A percentile compares a stretch with the other conserved stretches of the same genome.
phyloP scores from a whole-genome alignment of 2,888 invertebrate species.

The Xiphydria camelus region DNA sequence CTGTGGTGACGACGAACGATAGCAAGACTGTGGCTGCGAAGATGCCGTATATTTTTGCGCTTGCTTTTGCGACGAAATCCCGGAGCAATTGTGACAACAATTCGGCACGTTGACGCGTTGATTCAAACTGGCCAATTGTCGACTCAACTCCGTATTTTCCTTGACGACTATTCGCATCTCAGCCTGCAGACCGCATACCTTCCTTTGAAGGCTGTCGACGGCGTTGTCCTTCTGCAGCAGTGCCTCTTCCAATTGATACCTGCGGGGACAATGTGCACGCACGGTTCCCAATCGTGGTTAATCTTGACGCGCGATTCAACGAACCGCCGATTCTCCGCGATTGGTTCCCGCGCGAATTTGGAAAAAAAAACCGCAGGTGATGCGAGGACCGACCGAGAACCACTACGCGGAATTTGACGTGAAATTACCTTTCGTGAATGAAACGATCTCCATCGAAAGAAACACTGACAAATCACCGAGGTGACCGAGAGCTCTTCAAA shows the following conservation, averaged over 20 bases:
- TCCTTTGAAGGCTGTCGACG: constrained; percentile 65
- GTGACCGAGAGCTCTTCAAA: constrained; percentile 14
- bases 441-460: constrained; percentile 4
- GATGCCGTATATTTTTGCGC: constrained; percentile 16
- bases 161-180: constrained; percentile 67
- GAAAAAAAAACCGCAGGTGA: no score
- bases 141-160: constrained; percentile 65
- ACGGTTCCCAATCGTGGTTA: no score
- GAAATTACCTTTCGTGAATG: neutral
- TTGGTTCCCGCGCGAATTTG: no score
- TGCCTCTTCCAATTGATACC: constrained; percentile 68
- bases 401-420: neutral
- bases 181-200: constrained; percentile 65
- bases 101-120: constrained; percentile 32
- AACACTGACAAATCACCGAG: constrained; percentile 12
- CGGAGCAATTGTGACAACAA: constrained; percentile 30
- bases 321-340: no score
- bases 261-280: no score
- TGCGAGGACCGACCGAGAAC: no score
- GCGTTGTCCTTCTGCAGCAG: constrained; percentile 67
- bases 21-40: constrained; percentile 18
- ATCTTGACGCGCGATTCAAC: constrained; percentile 3
- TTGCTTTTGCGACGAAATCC: constrained; percentile 19
- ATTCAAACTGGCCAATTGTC: constrained; percentile 57
- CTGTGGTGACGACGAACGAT: constrained; percentile 17